phyloP scores from a whole-genome alignment of 2,797 vertebrate species.

The Carcharodon carcharias region DNA sequence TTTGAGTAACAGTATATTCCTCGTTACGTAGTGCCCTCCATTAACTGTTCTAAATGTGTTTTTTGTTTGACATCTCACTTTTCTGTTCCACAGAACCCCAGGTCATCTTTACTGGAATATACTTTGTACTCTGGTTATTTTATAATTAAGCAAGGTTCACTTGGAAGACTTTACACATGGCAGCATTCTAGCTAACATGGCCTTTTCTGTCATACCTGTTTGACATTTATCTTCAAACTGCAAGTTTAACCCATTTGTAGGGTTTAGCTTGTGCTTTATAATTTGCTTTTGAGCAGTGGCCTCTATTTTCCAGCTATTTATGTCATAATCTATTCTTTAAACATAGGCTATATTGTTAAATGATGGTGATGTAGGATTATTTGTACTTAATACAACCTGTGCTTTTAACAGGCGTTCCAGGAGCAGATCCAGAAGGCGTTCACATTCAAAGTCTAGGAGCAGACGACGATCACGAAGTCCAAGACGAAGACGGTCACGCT shows the following conservation, averaged over 20 bases:
- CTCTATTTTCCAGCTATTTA: background rate
- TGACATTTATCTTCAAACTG: background rate
- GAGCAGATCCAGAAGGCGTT: slow-evolving; percentile 82
- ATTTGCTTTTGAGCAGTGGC: background rate
- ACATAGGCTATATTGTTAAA: background rate
- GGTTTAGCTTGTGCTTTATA: background rate
- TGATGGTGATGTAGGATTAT: background rate
- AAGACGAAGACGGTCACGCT: slow-evolving; percentile 75
- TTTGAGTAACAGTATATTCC: background rate
- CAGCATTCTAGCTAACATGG: background rate
- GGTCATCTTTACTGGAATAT: background rate
- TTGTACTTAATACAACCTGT: background rate
- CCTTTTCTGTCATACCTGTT: background rate
- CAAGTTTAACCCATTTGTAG: background rate
- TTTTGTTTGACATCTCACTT: background rate
- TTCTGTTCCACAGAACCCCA: background rate
- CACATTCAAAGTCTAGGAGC: slow-evolving; percentile 81
- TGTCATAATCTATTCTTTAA: background rate
- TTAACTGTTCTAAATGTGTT: background rate
- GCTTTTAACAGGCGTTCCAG: slow-evolving; percentile 71
- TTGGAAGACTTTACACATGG: background rate
- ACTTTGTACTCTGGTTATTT: background rate
- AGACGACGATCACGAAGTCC: slow-evolving; percentile 89
- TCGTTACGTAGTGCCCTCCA: background rate
- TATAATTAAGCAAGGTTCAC: background rate